Evolutionary conservation across 2,888 invertebrate species (phyloP), one percentile per base, ranked within the genome.

Genomic region (Ichneumon xanthorius): DNA sequence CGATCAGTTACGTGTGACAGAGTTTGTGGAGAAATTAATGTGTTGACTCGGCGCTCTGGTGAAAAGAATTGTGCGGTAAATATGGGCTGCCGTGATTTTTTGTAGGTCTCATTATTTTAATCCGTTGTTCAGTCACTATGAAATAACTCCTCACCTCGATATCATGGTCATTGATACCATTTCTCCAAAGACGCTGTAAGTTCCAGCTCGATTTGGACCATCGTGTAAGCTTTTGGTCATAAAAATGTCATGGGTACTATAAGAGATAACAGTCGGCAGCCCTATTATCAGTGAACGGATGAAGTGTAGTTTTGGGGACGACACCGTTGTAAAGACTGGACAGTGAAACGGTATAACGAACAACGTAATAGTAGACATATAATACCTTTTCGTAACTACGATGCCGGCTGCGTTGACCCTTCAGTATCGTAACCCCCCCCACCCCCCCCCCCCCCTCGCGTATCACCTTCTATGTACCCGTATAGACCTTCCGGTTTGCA

Each of bases 391-490:
- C 22, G 33, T 30, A 61, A 48, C 40, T 33, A n/a, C 70, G 50
- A 22, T 48, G 33, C 58, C 61, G 61, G 33, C 7, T 61, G 58
- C 37, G 40, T 78, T 48, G 30, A 70, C 45, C 68, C 45, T 68
- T 61, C 30, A 26, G 19, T 33, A 6, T 45, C 45, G 58, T 16
- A 58, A 11, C 40, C 22, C 33, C 71, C 53, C 37, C 9, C 33
- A 53, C 53, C 37, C 9, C 33, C 70, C 53, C 26, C 26, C 26
- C 26, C 26, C 2, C 33, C 71, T 37, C 14, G n/a, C 11, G 7
- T 30, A 50, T n/a, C 53, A 26, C n/a, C 50, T 55, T 55, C 19
- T 11, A 55, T 55, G 7, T 22, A 22, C 22, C 55, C 55, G 9
- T 22, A 55, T 22, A 22, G 55, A 22, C 22, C 53, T 53, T 53